These are phyloP conservation scores for Thalassoma bifasciatum DNA, from an alignment of 2,113 vertebrate species.

Conservation along the genomic window DNA sequence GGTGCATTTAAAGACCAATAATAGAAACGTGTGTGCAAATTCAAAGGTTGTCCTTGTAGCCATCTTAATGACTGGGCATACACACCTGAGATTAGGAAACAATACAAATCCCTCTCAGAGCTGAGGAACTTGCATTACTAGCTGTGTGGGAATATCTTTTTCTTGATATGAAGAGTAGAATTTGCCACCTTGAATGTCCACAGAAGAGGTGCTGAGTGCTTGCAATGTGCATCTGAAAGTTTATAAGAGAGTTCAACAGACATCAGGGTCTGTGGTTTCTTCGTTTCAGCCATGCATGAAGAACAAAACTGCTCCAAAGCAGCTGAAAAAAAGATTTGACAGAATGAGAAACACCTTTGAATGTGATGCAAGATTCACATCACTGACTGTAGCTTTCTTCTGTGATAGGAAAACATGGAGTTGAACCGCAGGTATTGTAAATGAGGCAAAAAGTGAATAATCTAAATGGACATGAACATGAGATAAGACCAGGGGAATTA, in stretches of 20 bases:
- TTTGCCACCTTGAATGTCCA: neutral
- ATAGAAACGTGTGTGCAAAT: neutral
- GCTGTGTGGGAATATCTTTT: neutral
- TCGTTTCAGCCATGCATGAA: slow-evolving; percentile 26
- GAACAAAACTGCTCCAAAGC: neutral
- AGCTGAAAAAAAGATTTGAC: neutral
- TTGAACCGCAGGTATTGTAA: slow-evolving; percentile 12
- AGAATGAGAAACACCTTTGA: slow-evolving; percentile 12
- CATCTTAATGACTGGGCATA: neutral
- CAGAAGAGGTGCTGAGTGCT: neutral
- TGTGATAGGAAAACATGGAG: neutral
- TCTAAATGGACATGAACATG: slow-evolving; percentile 3
- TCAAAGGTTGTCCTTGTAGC: slow-evolving; percentile 10
- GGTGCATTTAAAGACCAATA: neutral
- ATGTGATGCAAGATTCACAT: neutral
- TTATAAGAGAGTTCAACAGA: neutral
- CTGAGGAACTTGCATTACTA: neutral
- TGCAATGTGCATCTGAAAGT: neutral
- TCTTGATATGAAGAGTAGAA: neutral
- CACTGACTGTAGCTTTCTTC: neutral
- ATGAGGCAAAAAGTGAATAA: slow-evolving; percentile 27
- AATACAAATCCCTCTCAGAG: neutral
- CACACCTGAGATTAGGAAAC: neutral
- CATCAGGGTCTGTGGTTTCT: neutral
- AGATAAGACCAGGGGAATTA: neutral